A percentile compares a stretch with the other conserved stretches of the same genome.
Evolutionary conservation across 2,113 vertebrate genomes (phyloP).

Genomic region (Chloropsis cyanopogon): DNA sequence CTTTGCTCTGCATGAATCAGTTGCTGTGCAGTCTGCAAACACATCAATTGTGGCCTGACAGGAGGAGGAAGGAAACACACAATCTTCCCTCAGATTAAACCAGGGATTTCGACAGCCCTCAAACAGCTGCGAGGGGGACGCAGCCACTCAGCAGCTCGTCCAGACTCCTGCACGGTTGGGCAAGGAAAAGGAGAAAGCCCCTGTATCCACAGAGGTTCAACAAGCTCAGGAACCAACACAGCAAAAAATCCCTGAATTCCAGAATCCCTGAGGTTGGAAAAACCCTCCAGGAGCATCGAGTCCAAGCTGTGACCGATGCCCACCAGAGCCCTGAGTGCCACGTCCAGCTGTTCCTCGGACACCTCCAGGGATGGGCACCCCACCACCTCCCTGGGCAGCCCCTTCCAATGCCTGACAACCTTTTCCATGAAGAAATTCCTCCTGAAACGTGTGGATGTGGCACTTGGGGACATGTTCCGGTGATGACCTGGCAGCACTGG

Average conservation of each 20-base stretch:
- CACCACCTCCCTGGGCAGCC: not conserved
- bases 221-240: not conserved
- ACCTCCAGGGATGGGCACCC: not conserved
- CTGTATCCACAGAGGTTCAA: fast-evolving
- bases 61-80: slow-evolving; percentile 50
- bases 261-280: not conserved
- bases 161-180: not conserved
- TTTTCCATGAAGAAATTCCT: not conserved
- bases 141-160: not conserved
- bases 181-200: not conserved
- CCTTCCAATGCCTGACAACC: not conserved
- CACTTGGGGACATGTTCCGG: not conserved
- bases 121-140: not conserved
- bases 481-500: fast-evolving
- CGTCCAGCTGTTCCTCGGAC: fast-evolving
- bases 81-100: not conserved
- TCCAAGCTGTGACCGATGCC: not conserved
- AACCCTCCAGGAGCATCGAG: not conserved
- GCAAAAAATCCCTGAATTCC: not conserved
- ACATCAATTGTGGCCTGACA: slow-evolving; percentile 27
- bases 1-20: slow-evolving; percentile 34
- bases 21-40: slow-evolving; percentile 24
- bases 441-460: not conserved
- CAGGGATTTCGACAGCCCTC: slow-evolving; percentile 31
- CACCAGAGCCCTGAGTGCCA: not conserved